These are phyloP conservation scores for Aporophyla lueneburgensis DNA, from an alignment of 2,888 invertebrate species.

Conservation along the genomic window DNA sequence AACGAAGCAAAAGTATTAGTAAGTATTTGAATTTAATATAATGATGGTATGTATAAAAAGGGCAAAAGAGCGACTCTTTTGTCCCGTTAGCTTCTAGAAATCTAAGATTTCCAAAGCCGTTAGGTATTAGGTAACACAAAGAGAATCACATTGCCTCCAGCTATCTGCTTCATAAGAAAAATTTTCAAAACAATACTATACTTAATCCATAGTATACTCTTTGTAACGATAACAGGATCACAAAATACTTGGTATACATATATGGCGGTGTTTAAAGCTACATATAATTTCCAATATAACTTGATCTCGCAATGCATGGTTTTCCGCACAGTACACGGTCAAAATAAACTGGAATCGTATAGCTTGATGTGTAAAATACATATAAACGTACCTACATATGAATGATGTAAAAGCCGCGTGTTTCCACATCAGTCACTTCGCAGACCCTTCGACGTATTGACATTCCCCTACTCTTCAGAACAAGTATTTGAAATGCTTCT, in stretches of 20 bases:
- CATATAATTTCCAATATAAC: neutral
- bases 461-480: conserved; percentile 41
- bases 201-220: neutral
- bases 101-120: neutral
- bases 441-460: conserved; percentile 46
- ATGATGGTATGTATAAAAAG: no score
- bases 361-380: neutral
- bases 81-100: neutral
- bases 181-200: conserved; percentile 28
- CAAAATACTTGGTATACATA: neutral
- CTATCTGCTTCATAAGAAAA: neutral
- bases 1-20: no score
- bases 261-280: neutral
- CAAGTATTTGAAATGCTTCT: conserved; percentile 56
- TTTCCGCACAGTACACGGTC: neutral
- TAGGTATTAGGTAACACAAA: neutral
- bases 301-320: neutral
- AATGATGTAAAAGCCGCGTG: conserved; percentile 20
- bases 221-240: conserved; percentile 15
- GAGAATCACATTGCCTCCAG: conserved; percentile 4
- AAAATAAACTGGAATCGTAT: neutral
- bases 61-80: neutral
- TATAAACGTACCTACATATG: neutral
- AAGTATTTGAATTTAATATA: no score
- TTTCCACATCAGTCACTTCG: conserved; percentile 49